phyloP scores from a whole-genome alignment of 2,888 invertebrate species.

The Tiphia femorata region DNA sequence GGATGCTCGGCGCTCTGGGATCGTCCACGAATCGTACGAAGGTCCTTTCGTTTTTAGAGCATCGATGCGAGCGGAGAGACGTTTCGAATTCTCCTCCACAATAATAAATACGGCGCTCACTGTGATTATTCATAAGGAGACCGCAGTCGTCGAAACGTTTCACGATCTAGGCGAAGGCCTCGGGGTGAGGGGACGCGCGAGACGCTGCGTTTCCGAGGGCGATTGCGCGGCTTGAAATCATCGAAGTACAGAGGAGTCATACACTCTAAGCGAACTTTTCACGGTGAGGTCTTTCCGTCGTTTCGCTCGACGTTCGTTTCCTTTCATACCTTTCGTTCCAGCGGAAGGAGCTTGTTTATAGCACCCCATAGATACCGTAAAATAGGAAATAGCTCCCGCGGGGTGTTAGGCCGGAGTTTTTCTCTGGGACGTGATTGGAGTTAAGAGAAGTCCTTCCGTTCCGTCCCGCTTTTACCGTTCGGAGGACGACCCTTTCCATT shows the following conservation, averaged over 20 bases:
- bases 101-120: too few relatives aligned
- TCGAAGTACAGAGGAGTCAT: constrained; percentile 26
- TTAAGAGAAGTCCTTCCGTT: constrained; percentile 34
- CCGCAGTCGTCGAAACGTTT: constrained; percentile 18
- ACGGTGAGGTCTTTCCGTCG: constrained; percentile 25
- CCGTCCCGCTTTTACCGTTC: constrained; percentile 17
- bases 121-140: constrained; percentile 15
- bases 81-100: too few relatives aligned
- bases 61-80: too few relatives aligned
- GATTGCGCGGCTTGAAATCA: constrained; percentile 26
- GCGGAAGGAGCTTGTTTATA: constrained; percentile 37
- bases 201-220: constrained; percentile 13
- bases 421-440: constrained; percentile 41
- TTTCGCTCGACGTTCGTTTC: constrained; percentile 25
- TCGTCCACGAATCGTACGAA: too few relatives aligned
- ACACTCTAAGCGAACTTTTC: constrained; percentile 38
- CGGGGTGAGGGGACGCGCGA: too few relatives aligned
- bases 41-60: too few relatives aligned
- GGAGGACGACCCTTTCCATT: constrained; percentile 9
- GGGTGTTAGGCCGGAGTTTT: constrained; percentile 36
- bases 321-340: constrained; percentile 34
- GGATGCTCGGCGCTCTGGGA: not conserved
- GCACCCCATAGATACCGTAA: constrained; percentile 43
- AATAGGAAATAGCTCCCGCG: constrained; percentile 43
- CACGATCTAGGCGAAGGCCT: constrained; percentile 14